phyloP scores from a whole-genome alignment of 2,113 vertebrate genomes.

The Burhinus bistriatus region DNA sequence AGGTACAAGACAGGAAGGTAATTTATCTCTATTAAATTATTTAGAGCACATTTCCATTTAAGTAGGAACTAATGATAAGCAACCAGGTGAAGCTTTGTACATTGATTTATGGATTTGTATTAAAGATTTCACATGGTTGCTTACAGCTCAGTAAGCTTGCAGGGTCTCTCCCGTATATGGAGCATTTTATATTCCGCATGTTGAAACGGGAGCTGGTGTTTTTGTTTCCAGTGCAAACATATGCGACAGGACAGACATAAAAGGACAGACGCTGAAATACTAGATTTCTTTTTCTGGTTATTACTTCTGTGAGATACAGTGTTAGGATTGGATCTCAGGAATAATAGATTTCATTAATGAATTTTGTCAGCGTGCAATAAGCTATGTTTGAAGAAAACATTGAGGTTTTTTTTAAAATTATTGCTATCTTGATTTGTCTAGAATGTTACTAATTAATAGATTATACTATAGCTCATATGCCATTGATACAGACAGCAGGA shows the following conservation, averaged over 20 bases:
- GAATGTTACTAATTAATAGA: background rate
- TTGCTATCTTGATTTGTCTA: background rate
- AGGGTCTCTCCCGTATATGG: background rate
- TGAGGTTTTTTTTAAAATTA: background rate
- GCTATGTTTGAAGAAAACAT: background rate
- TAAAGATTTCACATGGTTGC: slow-evolving; percentile 34
- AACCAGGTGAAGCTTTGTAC: slow-evolving; percentile 18
- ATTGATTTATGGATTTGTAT: slow-evolving; percentile 30
- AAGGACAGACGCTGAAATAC: background rate
- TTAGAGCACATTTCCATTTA: slow-evolving; percentile 41
- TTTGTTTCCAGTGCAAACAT: background rate
- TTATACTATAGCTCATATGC: background rate
- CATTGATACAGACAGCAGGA: background rate
- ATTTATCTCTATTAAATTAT: slow-evolving; percentile 59
- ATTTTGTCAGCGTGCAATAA: background rate
- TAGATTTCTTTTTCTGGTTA: background rate
- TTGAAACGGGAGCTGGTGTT: background rate
- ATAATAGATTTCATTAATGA: background rate
- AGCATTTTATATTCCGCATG: background rate
- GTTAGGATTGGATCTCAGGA: background rate
- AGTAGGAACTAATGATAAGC: slow-evolving; percentile 47
- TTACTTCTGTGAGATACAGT: background rate
- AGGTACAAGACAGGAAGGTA: slow-evolving; percentile 22
- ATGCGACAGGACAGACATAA: background rate
- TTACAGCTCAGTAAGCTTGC: slow-evolving; percentile 17